phyloP scores from a whole-genome alignment of 2,888 invertebrate species.

The Cylindroiulus punctatus region DNA sequence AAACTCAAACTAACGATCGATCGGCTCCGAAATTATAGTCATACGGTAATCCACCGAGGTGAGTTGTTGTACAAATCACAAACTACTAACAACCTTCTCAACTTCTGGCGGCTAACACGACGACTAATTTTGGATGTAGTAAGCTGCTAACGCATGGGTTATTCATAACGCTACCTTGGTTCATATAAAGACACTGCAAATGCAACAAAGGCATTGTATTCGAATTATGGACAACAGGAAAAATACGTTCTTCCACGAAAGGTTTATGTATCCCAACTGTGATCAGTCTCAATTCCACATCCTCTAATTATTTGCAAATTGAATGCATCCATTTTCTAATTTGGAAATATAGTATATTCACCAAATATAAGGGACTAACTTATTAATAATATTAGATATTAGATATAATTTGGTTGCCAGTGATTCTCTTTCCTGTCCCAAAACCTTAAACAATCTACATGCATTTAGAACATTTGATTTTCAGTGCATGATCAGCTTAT shows the following conservation, averaged over 20 bases:
- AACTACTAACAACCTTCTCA: neutral
- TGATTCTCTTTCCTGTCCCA: neutral
- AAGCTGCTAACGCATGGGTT: constrained; percentile 1
- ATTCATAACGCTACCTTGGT: neutral
- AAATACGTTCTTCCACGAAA: neutral
- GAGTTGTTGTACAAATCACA: neutral
- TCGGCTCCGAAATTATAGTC: constrained; percentile 54
- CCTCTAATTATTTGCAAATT: neutral
- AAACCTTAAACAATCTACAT: too few relatives aligned
- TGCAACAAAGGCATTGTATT: neutral
- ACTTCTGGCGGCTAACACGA: constrained; percentile 21
- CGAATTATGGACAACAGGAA: neutral
- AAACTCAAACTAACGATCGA: constrained; percentile 55
- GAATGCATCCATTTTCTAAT: neutral
- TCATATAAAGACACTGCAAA: neutral
- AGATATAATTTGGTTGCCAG: neutral
- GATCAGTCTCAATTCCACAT: neutral
- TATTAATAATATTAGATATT: neutral
- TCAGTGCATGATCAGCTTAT: too few relatives aligned
- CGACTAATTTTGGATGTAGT: neutral
- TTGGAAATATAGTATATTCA: neutral
- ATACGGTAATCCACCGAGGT: neutral
- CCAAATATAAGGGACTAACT: neutral
- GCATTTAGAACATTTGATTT: too few relatives aligned
- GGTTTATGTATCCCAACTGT: constrained; percentile 30